These are phyloP conservation scores for Sminthurinus aureus DNA, from an alignment of 2,888 invertebrate genomes.

Conservation along the genomic window DNA sequence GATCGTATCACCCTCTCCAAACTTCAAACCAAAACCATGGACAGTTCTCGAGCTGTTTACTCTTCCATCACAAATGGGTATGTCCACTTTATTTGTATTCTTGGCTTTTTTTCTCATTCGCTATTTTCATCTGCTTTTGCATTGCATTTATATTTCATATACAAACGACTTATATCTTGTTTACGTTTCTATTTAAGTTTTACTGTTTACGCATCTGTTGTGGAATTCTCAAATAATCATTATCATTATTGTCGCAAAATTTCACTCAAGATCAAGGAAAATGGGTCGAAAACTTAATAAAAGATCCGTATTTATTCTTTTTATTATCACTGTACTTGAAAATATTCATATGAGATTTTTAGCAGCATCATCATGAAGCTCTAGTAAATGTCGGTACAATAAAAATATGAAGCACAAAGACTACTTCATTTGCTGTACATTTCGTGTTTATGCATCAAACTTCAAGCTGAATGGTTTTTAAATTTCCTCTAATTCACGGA, in stretches of 20 bases:
- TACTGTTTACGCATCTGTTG: neutral
- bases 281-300: neutral
- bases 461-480: neutral
- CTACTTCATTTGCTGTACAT: no score
- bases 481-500: neutral
- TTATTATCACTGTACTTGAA: no score
- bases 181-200: neutral
- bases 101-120: neutral
- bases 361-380: no score
- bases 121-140: no score
- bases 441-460: neutral
- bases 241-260: neutral
- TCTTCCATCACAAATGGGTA: conserved; percentile 57
- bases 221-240: no score
- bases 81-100: conserved; percentile 28
- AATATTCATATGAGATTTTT: no score
- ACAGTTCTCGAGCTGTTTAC: conserved; percentile 54
- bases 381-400: neutral
- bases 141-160: no score
- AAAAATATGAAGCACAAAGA: neutral
- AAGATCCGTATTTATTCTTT: neutral
- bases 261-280: neutral
- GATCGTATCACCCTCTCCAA: conserved; percentile 53
- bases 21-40: conserved; percentile 53
- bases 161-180: no score